Percentiles rank a stretch among this genome's conserved stretches.
Conservation (phyloP, 2,113 vertebrate genomes). For the Ceyx cyanopectus region DNA sequence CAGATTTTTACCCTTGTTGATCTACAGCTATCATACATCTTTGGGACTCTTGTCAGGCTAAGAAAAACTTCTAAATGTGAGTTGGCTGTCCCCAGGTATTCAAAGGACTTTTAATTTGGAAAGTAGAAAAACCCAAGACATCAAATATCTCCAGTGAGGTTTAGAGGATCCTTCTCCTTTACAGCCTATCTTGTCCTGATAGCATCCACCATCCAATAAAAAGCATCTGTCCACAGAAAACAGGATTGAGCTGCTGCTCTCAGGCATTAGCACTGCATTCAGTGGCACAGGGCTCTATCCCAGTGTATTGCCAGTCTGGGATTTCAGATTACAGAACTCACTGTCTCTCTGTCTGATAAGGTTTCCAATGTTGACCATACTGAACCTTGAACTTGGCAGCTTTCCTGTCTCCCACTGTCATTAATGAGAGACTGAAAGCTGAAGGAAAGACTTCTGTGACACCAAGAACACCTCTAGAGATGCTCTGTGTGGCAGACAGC, state of each 20-base stretch:
- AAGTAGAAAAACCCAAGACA: background rate
- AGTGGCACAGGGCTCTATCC: background rate
- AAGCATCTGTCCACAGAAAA: background rate
- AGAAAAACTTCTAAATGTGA: background rate
- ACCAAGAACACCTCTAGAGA: background rate
- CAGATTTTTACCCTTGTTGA: background rate
- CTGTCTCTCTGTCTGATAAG: background rate
- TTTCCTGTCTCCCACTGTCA: background rate
- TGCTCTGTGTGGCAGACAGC: background rate
- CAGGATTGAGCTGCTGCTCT: background rate
- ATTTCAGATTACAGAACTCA: conserved; percentile 26
- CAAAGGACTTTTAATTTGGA: background rate
- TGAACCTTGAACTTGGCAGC: background rate
- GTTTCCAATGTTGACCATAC: background rate
- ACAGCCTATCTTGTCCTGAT: background rate
- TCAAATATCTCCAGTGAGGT: background rate
- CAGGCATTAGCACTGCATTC: background rate
- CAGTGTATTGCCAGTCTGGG: background rate
- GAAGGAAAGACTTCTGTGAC: background rate
- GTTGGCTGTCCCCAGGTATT: background rate
- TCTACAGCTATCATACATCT: conserved; percentile 10
- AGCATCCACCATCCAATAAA: background rate
- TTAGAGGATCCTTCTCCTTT: background rate
- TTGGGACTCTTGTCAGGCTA: background rate
- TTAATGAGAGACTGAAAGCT: background rate